Conservation (phyloP, 2,113 vertebrate genomes). For the Todiramphus saurophagus region DNA sequence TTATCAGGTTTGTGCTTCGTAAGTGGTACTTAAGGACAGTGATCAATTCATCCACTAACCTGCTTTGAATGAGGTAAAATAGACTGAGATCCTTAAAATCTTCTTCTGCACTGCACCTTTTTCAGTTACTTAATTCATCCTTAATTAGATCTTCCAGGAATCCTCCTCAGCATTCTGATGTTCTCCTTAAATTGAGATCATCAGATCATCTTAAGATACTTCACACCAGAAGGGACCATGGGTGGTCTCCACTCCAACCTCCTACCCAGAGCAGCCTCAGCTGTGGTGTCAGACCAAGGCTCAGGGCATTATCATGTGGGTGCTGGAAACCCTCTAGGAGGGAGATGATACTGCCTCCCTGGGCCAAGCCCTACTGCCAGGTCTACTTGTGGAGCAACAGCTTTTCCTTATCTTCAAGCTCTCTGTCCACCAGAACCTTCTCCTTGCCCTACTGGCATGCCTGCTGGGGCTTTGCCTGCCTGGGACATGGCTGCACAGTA, state of each 20-base stretch:
- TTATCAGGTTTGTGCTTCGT: background rate
- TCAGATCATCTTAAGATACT: background rate
- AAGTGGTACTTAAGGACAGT: background rate
- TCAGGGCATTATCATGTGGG: fast-evolving
- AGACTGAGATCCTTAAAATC: background rate
- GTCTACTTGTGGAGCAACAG: fast-evolving
- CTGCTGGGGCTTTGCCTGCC: background rate
- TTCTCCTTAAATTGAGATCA: background rate
- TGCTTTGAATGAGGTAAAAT: background rate
- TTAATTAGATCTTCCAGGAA: background rate
- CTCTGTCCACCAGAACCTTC: background rate
- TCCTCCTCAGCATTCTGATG: background rate
- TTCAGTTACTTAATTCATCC: background rate
- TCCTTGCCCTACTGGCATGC: fast-evolving
- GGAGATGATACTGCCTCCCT: background rate
- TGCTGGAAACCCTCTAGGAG: background rate
- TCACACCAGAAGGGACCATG: background rate
- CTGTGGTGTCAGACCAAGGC: fast-evolving
- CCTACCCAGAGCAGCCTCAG: background rate
- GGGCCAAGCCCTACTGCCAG: no score
- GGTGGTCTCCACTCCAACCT: fast-evolving
- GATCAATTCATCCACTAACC: background rate
- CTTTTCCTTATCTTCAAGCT: background rate
- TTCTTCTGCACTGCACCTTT: background rate
- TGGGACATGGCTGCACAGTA: fast-evolving